These are phyloP conservation scores for Australoheros facetus DNA, from an alignment of 2,797 vertebrate species.

Conservation along the genomic window DNA sequence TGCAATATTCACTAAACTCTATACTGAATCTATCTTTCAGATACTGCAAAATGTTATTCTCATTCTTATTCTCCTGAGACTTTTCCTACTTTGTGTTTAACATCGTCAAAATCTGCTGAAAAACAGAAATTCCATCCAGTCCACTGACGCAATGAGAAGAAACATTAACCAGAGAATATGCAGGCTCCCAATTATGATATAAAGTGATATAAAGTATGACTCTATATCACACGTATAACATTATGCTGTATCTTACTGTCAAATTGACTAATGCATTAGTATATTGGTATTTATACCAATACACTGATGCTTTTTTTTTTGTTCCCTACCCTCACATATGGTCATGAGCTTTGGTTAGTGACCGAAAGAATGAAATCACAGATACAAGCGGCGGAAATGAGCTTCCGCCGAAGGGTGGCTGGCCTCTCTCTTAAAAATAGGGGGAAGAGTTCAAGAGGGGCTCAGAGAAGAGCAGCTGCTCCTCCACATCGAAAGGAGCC, in stretches of 20 bases:
- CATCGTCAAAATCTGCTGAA: not conserved
- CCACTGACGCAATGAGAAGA: constrained; percentile 36
- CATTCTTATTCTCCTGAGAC: not conserved
- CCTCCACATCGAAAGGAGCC: no score
- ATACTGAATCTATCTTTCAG: constrained; percentile 4
- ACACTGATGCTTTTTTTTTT: no score
- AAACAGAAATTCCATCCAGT: constrained; percentile 10
- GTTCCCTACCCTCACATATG: no score
- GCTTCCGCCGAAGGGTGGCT: no score
- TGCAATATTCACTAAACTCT: not conserved
- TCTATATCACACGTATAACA: not conserved
- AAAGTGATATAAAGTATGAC: no score
- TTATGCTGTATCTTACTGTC: not conserved
- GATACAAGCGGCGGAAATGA: no score
- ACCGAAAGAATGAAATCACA: no score
- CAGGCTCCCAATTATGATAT: not conserved
- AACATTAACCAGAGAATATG: not conserved
- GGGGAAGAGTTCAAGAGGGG: no score
- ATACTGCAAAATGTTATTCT: not conserved
- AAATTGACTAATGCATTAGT: not conserved
- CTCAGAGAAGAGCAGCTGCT: no score
- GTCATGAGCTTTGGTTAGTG: no score
- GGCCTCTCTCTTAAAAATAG: no score
- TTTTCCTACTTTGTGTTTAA: constrained; percentile 17
- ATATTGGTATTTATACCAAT: not conserved